A percentile compares a stretch with the other conserved stretches of the same genome.
Evolutionary conservation across 2,113 vertebrate genomes (phyloP).

Genomic region (Helogale parvula): DNA sequence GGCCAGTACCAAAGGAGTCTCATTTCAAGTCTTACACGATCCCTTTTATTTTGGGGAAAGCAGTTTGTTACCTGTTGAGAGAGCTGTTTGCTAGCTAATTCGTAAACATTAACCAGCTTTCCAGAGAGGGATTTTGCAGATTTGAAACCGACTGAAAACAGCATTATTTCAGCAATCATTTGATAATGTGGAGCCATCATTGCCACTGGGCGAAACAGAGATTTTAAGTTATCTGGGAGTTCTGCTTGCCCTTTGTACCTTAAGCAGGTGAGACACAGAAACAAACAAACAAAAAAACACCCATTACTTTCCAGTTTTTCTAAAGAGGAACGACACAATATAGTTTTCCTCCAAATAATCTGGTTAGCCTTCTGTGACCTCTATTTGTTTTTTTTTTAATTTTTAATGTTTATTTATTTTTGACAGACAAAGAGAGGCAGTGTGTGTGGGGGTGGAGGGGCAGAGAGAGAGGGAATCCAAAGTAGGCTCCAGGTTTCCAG

Average conservation of each 20-base stretch:
- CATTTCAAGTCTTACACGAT: background rate
- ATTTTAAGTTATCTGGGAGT: slow-evolving; percentile 84
- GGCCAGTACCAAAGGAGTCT: background rate
- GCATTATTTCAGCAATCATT: slow-evolving; percentile 82
- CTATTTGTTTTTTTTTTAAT: too few relatives aligned
- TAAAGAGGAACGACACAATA: background rate
- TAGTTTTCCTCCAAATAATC: background rate
- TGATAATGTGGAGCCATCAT: slow-evolving; percentile 84
- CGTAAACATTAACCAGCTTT: slow-evolving; percentile 80
- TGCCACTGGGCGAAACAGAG: slow-evolving; percentile 82
- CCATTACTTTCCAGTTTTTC: background rate
- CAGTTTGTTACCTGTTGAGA: slow-evolving; percentile 81
- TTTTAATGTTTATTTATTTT: too few relatives aligned
- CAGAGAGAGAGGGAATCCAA: too few relatives aligned
- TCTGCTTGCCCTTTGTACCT: slow-evolving; percentile 81
- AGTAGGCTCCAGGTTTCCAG: too few relatives aligned
- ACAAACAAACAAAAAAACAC: background rate
- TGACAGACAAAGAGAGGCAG: too few relatives aligned
- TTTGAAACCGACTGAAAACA: slow-evolving; percentile 84
- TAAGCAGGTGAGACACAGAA: slow-evolving; percentile 24
- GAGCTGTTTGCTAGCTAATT: slow-evolving; percentile 80
- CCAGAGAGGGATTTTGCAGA: slow-evolving; percentile 79
- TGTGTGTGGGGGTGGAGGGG: too few relatives aligned
- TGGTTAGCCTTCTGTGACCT: background rate
- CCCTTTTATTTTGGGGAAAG: background rate